These are phyloP conservation scores for Philaenus spumarius DNA, from an alignment of 1,140 invertebrate genomes.

Conservation along the genomic window DNA sequence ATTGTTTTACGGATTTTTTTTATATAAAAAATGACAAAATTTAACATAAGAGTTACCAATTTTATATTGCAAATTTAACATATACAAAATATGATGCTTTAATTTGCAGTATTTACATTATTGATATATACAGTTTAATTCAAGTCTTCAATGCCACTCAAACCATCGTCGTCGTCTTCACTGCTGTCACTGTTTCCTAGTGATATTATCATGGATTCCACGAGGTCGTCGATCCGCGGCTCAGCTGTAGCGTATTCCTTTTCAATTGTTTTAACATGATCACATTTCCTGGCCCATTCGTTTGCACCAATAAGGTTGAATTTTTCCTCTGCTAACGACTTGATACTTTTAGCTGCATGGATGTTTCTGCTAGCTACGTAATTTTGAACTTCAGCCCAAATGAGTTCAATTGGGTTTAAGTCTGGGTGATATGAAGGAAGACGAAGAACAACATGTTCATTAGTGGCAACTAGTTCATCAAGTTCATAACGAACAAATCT, in stretches of 20 bases:
- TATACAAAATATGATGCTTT: no score
- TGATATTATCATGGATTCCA: no score
- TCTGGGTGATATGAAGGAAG: slow-evolving; percentile 32
- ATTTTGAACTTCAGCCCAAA: no score
- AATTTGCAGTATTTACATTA: neutral
- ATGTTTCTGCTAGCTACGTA: slow-evolving; percentile 33
- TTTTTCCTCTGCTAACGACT: no score
- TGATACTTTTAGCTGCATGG: slow-evolving; percentile 25
- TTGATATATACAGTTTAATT: neutral
- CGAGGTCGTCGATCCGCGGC: no score
- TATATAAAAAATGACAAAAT: no score
- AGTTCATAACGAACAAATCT: no score
- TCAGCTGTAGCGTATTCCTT: neutral
- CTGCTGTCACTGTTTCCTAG: neutral
- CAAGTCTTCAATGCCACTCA: no score
- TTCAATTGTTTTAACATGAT: slow-evolving; percentile 15
- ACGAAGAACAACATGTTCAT: slow-evolving; percentile 27
- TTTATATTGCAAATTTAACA: no score
- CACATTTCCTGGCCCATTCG: slow-evolving; percentile 28
- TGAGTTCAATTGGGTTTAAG: slow-evolving; percentile 32
- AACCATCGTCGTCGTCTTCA: neutral
- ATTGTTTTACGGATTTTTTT: no score
- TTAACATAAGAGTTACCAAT: no score
- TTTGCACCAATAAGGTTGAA: slow-evolving; percentile 32
- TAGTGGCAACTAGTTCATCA: no score